Base-by-base conservation (phyloP, 2,888 invertebrate species). In the Balanococcus diminutus region DNA sequence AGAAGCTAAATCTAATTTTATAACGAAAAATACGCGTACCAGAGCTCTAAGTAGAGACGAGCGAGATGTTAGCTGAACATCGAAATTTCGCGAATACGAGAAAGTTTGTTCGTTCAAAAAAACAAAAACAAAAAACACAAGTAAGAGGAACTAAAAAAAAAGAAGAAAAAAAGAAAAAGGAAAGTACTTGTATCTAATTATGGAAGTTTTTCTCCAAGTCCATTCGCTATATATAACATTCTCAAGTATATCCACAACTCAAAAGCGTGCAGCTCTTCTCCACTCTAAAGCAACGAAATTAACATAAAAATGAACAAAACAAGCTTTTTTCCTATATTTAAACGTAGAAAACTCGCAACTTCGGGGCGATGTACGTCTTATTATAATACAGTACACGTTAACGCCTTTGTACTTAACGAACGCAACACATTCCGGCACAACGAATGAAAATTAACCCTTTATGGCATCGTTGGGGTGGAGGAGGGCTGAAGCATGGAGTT, bases 111-210 rank as follows among this genome's bases (percentile, higher is more conserved):
- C 16, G 56, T 56, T 25, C 25, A 28, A 67, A 67, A 28, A 61
- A 25, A 61, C 22, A 61, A 61, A 61, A 67, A 67, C 28, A 31
- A 25, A 67, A 61, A 25, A 61, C 22, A 28, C 19, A 11, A 56
- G 56, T 8, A 22, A 56, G 22, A 56, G 22, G n/a, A 11, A 8
- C 5, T 19, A 8, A 6, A 51, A 56, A 56, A 22, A 56, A 51
- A 46, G n/a, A 42, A 42, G n/a, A 3, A 19, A 22, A 19, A 31
- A 14, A 67, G 28, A 28, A 67, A 67, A 67, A 67, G 28, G 67
- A 28, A 67, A 67, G 67, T 67, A 67, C 67, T 67, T 67, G 67
- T 67, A 67, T 67, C 67, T 67, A 67, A 67, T 67, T 67, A 67
- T 67, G 67, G 67, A 67, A 67, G 67, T 67, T 67, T 67, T 25